Evolutionary conservation across 2,113 vertebrate genomes (phyloP), one percentile per base, ranked within the genome.

Genomic region (Ammodytes dubius): DNA sequence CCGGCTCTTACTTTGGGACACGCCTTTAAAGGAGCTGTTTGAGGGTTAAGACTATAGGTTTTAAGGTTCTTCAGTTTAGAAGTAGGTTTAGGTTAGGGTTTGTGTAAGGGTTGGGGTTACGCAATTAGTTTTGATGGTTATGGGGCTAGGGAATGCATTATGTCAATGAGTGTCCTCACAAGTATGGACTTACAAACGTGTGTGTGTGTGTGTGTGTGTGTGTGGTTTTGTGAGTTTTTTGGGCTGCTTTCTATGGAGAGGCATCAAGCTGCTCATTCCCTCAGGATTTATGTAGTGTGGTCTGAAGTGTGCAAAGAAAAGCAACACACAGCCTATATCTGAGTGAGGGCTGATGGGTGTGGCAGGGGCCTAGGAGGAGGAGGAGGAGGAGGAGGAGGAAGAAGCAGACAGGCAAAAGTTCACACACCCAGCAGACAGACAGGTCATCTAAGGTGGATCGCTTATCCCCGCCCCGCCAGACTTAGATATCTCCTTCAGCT

Each of bases 351-450:
- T 61, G 77, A 74, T 70, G 43, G 57, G 53, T 39, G 73, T 49
- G 70, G 75, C 61, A 59, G 83, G 65, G 40, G 3, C 58, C 2
- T 4, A 50, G 46, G 68, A 65, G 19, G 52, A 13, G 27, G 54
- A 63, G 70, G 42, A 58, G 70, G 74, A 60, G 12, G 72, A 40
- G 58, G 52, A 57, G 63, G 72, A 67, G 60, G 54, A 17, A 60
- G 63, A 61, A 53, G 72, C 86, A 92, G 88, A 89, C 79, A 9
- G 89, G 81, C 88, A 91, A 88, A 88, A 91, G 85, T 90, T 91
- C 80, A 85, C 8, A 52, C 78, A 52, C 78, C 7, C 76, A 79
- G 86, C 66, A 76, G 73, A 49, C 42, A 54, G 56, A 61, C 71
- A 37, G 82, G 82, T 82, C 77, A 69, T 86, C 69, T 53, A 52